These are phyloP conservation scores for Dolichoris vasculosae DNA, from an alignment of 1,140 invertebrate genomes.

Conservation along the genomic window DNA sequence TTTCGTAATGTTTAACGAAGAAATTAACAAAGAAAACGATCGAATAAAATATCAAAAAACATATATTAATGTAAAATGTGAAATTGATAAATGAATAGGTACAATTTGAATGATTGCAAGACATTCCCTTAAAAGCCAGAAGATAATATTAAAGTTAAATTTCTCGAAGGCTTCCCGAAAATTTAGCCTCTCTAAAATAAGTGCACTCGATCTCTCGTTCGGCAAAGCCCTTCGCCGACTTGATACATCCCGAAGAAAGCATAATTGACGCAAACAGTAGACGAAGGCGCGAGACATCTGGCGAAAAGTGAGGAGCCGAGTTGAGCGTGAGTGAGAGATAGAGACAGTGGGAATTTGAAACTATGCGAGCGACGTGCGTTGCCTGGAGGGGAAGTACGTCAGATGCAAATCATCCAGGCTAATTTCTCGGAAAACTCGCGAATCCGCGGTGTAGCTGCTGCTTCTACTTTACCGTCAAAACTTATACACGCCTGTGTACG, in stretches of 20 bases:
- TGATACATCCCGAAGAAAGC: slow-evolving; percentile 50
- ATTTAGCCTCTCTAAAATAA: slow-evolving; percentile 53
- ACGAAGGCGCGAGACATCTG: slow-evolving; percentile 61
- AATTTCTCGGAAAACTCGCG: slow-evolving; percentile 72
- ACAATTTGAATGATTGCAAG: not conserved
- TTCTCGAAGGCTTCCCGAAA: not conserved
- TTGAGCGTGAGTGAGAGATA: not conserved
- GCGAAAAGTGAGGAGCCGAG: slow-evolving; percentile 53
- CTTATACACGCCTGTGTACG: slow-evolving; percentile 46
- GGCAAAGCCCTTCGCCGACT: slow-evolving; percentile 41
- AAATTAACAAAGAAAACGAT: too few relatives aligned
- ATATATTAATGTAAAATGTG: too few relatives aligned
- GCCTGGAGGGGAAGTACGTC: slow-evolving; percentile 67
- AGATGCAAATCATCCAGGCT: slow-evolving; percentile 73
- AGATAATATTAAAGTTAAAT: not conserved
- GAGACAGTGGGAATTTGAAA: slow-evolving; percentile 57
- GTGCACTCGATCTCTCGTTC: not conserved
- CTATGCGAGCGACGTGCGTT: slow-evolving; percentile 70
- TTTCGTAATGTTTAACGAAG: too few relatives aligned
- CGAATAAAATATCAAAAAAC: not conserved
- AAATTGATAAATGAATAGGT: not conserved
- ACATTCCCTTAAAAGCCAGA: not conserved
- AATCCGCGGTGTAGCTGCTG: slow-evolving; percentile 54
- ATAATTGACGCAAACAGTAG: slow-evolving; percentile 62
- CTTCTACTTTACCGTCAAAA: slow-evolving; percentile 35